Evolutionary conservation across 1,140 invertebrate species (phyloP), one percentile per base, ranked within the genome.

Genomic region (Druon quercuslanigerum): DNA sequence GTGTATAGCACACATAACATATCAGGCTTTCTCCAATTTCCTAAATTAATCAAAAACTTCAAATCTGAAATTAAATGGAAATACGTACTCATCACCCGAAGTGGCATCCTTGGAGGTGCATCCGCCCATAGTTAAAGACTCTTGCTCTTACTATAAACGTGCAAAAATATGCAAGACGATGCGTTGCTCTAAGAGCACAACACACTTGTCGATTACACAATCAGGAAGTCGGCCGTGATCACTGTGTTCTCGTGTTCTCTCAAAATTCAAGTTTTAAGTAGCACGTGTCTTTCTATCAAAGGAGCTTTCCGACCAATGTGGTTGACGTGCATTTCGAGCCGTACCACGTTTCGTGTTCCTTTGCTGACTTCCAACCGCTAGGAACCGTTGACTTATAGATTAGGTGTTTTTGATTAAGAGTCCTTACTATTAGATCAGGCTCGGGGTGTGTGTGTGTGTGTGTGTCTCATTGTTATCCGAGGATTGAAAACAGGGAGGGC

Each of bases 71-170:
- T 52, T 50, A 40, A 20, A 50, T 13, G 13, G 60, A 73, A 71
- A 82, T 90, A 91, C 90, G 70, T 91, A 91, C 90, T 90, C 88
- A 76, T 91, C 89, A 83, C 82, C 82, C 72, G 89, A 87, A 80
- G 90, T 85, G 82, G 89, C 89, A 85, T 90, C 90, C 90, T 91
- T 90, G 75, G 90, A 91, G 56, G 90, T 90, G 84, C 90, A 91
- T 80, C 90, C 90, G 83, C 90, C 90, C 90, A 91, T 90, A 60
- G 79, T 83, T 66, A 73, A 71, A 80, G 78, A 75, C 73, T 74
- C 17, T 74, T 73, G 74, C 51, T 16, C 54, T 71, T 19, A n/a
- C 14, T 13, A 46, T 40, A 17, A 57, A 25, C 12, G 56, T 19
- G 51, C 11, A 51, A 54, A 73, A 33, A 73, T n/a, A 17, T 54